Base-by-base conservation (phyloP, 2,888 invertebrate genomes). In the Mythimna albipuncta region DNA sequence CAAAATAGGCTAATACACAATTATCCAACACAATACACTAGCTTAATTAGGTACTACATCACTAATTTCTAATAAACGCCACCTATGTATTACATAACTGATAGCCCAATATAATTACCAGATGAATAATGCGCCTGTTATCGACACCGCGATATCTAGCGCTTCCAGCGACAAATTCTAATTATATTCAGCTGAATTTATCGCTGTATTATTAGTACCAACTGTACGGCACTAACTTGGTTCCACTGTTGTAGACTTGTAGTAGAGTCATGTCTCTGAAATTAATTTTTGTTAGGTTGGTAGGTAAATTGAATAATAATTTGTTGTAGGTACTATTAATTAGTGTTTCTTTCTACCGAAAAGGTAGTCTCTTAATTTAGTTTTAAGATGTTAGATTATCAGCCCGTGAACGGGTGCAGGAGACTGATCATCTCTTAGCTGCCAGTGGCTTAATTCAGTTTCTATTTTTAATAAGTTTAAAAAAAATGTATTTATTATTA, bases 61-160 rank as follows among this genome's bases (percentile, higher is more conserved):
- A 63, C 32, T 64, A 59, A 80, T 74, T 47, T 59, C 52, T 80
- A 74, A 59, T 64, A 50, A 80, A 75, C 62, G 26, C 7, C 35
- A 72, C 26, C 32, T 21, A 32, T 9, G 2, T 35, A 54, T 1
- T 2, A 44, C 55, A 19, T 32, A 47, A 10, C 10, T 38, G 11
- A 57, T 9, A 35, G 21, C 47, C 52, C 32, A 38, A 44, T 75
- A 65, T 82, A 82, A 78, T 77, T 54, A 65, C 38, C 2, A 57
- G 19, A n/a, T 78, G 69, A 82, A 77, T 64, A 58, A 77, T 54
- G 64, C 32, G 44, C 35, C 62, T 82, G 78, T 26, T 82, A 78
- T 78, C 82, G 82, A 77, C 78, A 69, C 44, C n/a, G 55, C 21
- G 50, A 69, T 69, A 65, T 77, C 47, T 52, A 82, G 82, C 44